Evolutionary conservation across 2,113 vertebrate genomes (phyloP).

Genomic region (Apistogramma diplotaenia): DNA sequence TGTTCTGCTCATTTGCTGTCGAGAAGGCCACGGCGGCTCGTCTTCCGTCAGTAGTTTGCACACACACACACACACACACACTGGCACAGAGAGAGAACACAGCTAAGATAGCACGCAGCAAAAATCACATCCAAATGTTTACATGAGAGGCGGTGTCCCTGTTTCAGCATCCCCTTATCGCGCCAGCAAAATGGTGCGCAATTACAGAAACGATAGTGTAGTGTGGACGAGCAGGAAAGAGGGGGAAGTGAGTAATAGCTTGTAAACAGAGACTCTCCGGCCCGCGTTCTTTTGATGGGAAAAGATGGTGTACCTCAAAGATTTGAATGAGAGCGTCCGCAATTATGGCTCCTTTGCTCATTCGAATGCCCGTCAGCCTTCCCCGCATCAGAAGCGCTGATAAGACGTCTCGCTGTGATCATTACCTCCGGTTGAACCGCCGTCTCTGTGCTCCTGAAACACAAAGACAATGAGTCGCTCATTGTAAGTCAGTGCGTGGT

Average conservation of each 20-base stretch:
- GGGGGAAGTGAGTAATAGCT: constrained; percentile 64
- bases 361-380: constrained; percentile 49
- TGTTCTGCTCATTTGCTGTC: constrained; percentile 54
- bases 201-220: constrained; percentile 65
- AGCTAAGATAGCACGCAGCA: constrained; percentile 32
- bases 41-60: constrained; percentile 33
- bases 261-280: constrained; percentile 58
- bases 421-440: constrained; percentile 5
- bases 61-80: not conserved
- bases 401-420: constrained; percentile 28
- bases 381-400: constrained; percentile 51
- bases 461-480: not conserved
- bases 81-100: constrained; percentile 26
- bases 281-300: constrained; percentile 56
- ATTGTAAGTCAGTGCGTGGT: not conserved
- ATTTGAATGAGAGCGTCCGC: constrained; percentile 31
- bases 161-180: constrained; percentile 67
- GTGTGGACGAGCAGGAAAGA: constrained; percentile 32
- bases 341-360: constrained; percentile 52
- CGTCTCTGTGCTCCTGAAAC: constrained; percentile 5
- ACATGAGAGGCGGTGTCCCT: constrained; percentile 48
- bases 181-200: constrained; percentile 59
- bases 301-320: constrained; percentile 43
- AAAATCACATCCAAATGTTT: constrained; percentile 69
- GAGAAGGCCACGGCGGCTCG: constrained; percentile 39